Conservation (phyloP, 2,797 vertebrate genomes). For the Cottoperca gobio region DNA sequence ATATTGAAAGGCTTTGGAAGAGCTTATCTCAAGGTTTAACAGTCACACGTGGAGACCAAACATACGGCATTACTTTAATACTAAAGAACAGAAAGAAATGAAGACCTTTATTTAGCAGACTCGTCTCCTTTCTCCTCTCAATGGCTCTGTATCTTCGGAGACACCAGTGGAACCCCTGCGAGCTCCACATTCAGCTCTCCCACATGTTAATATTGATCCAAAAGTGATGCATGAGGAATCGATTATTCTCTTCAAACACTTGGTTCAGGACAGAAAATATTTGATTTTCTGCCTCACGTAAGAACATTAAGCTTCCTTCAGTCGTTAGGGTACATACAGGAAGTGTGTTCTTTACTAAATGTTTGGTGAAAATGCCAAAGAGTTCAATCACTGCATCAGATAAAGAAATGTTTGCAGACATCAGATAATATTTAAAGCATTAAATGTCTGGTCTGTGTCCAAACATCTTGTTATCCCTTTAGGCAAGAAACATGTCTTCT, state of each 20-base stretch:
- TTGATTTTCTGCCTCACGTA: slow-evolving; percentile 59
- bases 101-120: slow-evolving; percentile 59
- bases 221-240: slow-evolving; percentile 68
- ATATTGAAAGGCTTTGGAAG: slow-evolving; percentile 23
- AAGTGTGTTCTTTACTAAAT: slow-evolving; percentile 2
- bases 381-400: slow-evolving; percentile 20
- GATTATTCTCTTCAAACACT: slow-evolving; percentile 69
- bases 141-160: slow-evolving; percentile 54
- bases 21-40: slow-evolving; percentile 56
- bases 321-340: neutral
- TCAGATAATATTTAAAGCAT: slow-evolving; percentile 55
- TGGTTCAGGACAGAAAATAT: slow-evolving; percentile 66
- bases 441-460: slow-evolving; percentile 43
- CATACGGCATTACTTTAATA: slow-evolving; percentile 43
- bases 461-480: slow-evolving; percentile 66
- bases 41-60: slow-evolving; percentile 52
- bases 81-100: slow-evolving; percentile 38
- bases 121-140: slow-evolving; percentile 49
- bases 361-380: slow-evolving; percentile 1
- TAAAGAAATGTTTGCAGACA: slow-evolving; percentile 29
- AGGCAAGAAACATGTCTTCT: slow-evolving; percentile 68
- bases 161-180: slow-evolving; percentile 57
- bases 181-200: slow-evolving; percentile 58
- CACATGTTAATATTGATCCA: slow-evolving; percentile 74
- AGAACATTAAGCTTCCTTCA: slow-evolving; percentile 49